Conservation (phyloP, 2,797 vertebrate species). For the Malacoraja senta region DNA sequence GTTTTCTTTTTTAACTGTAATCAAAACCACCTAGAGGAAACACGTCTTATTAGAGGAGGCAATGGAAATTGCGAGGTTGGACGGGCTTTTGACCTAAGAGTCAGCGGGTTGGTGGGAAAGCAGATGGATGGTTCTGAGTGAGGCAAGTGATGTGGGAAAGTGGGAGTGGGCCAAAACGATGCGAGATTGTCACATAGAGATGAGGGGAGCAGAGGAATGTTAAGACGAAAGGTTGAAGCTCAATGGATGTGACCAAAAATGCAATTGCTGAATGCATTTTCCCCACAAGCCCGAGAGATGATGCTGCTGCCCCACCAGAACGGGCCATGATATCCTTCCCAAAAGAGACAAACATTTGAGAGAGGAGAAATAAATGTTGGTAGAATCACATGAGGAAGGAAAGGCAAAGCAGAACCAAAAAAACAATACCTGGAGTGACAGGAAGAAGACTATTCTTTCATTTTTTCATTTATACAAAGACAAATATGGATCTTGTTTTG, state of each 20-base stretch:
- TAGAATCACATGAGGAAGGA: neutral
- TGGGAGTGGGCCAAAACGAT: neutral
- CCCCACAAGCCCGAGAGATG: neutral
- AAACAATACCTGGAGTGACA: neutral
- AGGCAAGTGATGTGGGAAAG: neutral
- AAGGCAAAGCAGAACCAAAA: neutral
- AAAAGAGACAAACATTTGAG: neutral
- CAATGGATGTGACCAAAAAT: neutral
- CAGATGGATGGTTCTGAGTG: neutral
- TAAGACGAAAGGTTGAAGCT: neutral
- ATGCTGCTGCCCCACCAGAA: neutral
- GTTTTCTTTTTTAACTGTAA: neutral
- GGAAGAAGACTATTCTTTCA: neutral
- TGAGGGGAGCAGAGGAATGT: too few relatives aligned
- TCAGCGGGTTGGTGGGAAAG: neutral
- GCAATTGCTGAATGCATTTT: neutral
- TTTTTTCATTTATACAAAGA: neutral
- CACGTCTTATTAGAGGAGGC: neutral
- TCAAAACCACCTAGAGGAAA: neutral
- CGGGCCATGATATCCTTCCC: neutral
- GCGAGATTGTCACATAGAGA: too few relatives aligned
- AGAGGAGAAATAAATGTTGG: neutral
- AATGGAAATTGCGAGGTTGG: neutral
- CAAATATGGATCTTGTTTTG: neutral
- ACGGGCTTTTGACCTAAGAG: neutral